Evolutionary conservation across 1,140 invertebrate genomes (phyloP).

Genomic region (Rhyzopertha dominica): DNA sequence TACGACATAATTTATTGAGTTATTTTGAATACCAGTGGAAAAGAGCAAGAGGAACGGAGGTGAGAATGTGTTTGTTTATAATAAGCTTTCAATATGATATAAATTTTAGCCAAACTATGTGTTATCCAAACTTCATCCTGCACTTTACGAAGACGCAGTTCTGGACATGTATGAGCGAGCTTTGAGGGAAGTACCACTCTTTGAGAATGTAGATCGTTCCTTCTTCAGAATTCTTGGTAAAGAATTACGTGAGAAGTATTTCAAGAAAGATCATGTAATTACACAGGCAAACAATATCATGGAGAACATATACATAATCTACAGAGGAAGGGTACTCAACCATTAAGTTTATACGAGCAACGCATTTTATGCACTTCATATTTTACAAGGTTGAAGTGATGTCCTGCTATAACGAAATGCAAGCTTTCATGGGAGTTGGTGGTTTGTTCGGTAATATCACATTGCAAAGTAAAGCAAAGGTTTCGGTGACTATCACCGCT

Average conservation of each 20-base stretch:
- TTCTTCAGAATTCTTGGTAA: slow-evolving; percentile 50
- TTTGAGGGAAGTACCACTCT: slow-evolving; percentile 47
- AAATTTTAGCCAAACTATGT: slow-evolving; percentile 46
- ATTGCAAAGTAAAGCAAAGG: slow-evolving; percentile 35
- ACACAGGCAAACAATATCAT: slow-evolving; percentile 47
- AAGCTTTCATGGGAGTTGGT: slow-evolving; percentile 47
- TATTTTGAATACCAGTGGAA: slow-evolving; percentile 50
- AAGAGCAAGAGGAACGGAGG: slow-evolving; percentile 47
- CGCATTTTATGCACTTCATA: too few species aligned
- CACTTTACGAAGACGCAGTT: slow-evolving; percentile 48
- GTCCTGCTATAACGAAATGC: slow-evolving; percentile 47
- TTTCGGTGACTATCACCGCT: slow-evolving; percentile 23
- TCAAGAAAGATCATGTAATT: slow-evolving; percentile 48
- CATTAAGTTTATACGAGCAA: too few species aligned
- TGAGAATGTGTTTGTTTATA: slow-evolving; percentile 39
- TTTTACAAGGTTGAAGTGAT: slow-evolving; percentile 44
- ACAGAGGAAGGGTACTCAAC: slow-evolving; percentile 22
- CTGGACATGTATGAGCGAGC: slow-evolving; percentile 49
- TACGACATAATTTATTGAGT: slow-evolving; percentile 43
- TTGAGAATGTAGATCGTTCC: slow-evolving; percentile 47
- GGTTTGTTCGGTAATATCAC: slow-evolving; percentile 50
- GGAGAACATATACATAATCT: slow-evolving; percentile 33
- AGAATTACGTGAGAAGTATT: slow-evolving; percentile 46
- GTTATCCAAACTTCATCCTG: slow-evolving; percentile 47
- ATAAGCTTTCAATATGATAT: too few species aligned